These are phyloP conservation scores for Eubasilissa splendida DNA, from an alignment of 2,888 invertebrate species.

Conservation along the genomic window DNA sequence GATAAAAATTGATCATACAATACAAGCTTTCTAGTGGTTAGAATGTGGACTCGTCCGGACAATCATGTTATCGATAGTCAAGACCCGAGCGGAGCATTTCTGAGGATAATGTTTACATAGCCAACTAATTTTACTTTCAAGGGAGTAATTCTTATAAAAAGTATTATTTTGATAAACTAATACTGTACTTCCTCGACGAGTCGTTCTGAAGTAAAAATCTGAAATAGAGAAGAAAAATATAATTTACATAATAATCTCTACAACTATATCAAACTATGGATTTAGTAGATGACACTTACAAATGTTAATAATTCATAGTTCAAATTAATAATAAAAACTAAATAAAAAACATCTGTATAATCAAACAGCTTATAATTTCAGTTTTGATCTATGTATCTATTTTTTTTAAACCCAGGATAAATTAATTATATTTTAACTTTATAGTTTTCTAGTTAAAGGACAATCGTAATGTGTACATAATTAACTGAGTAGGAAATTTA, in stretches of 20 bases:
- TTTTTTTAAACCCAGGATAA: not conserved
- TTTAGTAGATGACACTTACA: not conserved
- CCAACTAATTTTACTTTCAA: constrained; percentile 19
- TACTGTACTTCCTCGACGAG: constrained; percentile 6
- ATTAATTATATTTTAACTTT: not conserved
- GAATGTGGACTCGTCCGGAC: constrained; percentile 10
- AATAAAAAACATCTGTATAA: not conserved
- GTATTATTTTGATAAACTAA: constrained; percentile 17
- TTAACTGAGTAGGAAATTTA: no score
- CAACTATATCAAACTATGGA: not conserved
- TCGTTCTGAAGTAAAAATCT: constrained; percentile 9
- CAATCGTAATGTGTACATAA: no score
- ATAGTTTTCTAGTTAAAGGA: no score
- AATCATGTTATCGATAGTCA: constrained; percentile 34
- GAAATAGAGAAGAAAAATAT: constrained; percentile 10
- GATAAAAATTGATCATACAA: no score
- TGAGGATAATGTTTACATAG: not conserved
- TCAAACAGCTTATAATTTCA: not conserved
- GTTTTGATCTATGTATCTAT: not conserved
- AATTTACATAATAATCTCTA: not conserved
- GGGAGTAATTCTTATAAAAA: constrained; percentile 19
- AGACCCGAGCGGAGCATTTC: constrained; percentile 26
- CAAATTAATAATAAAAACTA: not conserved
- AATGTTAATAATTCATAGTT: not conserved
- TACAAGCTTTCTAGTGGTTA: constrained; percentile 8